Evolutionary conservation across 2,113 vertebrate genomes (phyloP), one percentile per base, ranked within the genome.

Genomic region (Tympanuchus pallidicinctus): DNA sequence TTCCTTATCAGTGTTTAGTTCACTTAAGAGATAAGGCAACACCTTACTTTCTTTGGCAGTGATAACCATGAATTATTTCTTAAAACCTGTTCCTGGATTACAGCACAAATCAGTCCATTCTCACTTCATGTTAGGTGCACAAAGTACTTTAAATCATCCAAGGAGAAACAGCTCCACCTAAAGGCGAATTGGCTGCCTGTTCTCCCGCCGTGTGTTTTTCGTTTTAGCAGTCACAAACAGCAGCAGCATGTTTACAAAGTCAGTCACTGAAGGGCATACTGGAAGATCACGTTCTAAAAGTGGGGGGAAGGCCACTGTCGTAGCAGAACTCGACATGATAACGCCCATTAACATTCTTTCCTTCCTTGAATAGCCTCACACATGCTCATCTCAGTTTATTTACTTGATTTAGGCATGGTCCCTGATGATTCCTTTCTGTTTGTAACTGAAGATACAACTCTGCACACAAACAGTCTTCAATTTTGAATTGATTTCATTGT

Each of bases 131-230:
- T 24, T 38, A 70, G 61, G 67, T 34, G 25, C 54, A 4, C 12
- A 32, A 50, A 73, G n/a, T 15, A 24, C 24, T 50, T 12, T 64
- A 16, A 32, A 64, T 20, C 56, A 93, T 95, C 15, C 34, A n/a
- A 96, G 93, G 97, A 95, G 96, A 92, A 97, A 97, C 82, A 97
- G 97, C 97, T 96, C 96, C 97, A 97, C 83, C 97, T 97, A 97
- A 95, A 96, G 97, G 95, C 45, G 64, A 79, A 48, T 71, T 19
- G 65, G 12, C 67, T 88, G 72, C 52, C 92, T 52, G 67, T 16
- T 30, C 48, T 54, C 45, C 54, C 71, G 38, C 40, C 11, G 54
- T 6, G 2, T 7, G 21, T 20, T 70, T 60, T 48, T 24, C 25
- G 38, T 34, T 21, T 8, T 19, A 24, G 42, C 67, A 27, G 45